These are phyloP conservation scores for Gymnarchus niloticus DNA, from an alignment of 2,113 vertebrate species.

Conservation along the genomic window DNA sequence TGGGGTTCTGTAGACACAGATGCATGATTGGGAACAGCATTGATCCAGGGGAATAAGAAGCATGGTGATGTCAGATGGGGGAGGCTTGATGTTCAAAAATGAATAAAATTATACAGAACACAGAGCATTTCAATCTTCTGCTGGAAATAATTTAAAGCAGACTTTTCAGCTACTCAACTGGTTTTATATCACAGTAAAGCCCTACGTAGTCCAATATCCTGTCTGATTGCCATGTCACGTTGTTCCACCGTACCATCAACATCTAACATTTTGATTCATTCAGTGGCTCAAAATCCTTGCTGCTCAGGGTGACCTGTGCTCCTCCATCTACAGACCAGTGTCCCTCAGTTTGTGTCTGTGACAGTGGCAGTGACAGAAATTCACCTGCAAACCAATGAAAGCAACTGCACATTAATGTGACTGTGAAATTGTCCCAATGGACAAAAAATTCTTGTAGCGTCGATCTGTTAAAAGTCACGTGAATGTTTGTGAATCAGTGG, in stretches of 20 bases:
- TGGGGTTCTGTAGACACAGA: too few species aligned
- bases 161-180: too few species aligned
- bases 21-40: too few species aligned
- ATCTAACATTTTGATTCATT: slow-evolving; percentile 59
- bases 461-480: not conserved
- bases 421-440: not conserved
- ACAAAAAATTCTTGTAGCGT: not conserved
- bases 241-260: not conserved
- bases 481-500: not conserved
- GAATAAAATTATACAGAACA: too few species aligned
- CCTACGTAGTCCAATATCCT: too few species aligned
- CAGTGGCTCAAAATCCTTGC: slow-evolving; percentile 41
- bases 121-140: too few species aligned
- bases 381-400: not conserved
- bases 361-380: slow-evolving; percentile 38
- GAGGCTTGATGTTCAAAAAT: too few species aligned
- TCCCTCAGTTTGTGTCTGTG: slow-evolving; percentile 26
- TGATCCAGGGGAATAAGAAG: too few species aligned
- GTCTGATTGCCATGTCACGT: not conserved
- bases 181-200: too few species aligned
- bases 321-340: slow-evolving; percentile 30
- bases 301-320: slow-evolving; percentile 32
- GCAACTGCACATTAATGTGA: not conserved
- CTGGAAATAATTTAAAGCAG: too few species aligned
- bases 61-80: too few species aligned